Base-by-base conservation (phyloP, 2,797 vertebrate genomes). In the Tachyglossus aculeatus region DNA sequence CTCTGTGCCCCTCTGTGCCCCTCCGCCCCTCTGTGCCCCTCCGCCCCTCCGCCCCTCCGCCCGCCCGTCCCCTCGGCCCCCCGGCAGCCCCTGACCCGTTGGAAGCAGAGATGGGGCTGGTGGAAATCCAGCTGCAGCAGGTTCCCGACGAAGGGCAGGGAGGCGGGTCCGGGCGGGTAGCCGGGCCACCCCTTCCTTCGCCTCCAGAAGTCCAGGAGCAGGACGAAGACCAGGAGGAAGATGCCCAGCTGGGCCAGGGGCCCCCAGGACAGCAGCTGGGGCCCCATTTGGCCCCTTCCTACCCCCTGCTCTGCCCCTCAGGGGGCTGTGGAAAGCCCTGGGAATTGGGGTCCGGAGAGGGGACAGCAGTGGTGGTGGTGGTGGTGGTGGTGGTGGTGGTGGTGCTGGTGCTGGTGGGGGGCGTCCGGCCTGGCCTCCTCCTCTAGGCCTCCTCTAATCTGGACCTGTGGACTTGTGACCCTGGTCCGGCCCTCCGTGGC, bases 141-240 rank as follows among this genome's bases (percentile, higher is more conserved):
- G 65, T 86, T 91, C 65, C 90, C 91, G 2, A 90, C 0, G 29
- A 85, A 78, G 0, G 91, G 91, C 67, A 91, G 41, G 0, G 83
- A 77, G 41, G 11, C 1, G 0, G 90, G 90, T 38, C 89, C 90
- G 0, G 89, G 91, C 0, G 88, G 91, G 62, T 89, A 92, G 1
- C 50, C 1, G 7, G 56, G 58, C 83, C 87, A 87, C 21, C 32
- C 68, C 22, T 11, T 66, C 19, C 77, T 68, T 60, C 83, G 80
- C 65, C 86, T 88, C 85, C 80, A 82, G 56, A 91, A 77, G 67
- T 92, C 90, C 36, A 90, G 9, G 33, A 90, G 11, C 12, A 92
- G 60, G 63, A 59, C 6, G 54, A 87, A 91, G 33, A 83, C 15
- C 2, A 43, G 9, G 9, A 83, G 15, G 7, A 74, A 81, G 37